phyloP scores from a whole-genome alignment of 1,140 invertebrate genomes.

The Sycophaga agraensis region DNA sequence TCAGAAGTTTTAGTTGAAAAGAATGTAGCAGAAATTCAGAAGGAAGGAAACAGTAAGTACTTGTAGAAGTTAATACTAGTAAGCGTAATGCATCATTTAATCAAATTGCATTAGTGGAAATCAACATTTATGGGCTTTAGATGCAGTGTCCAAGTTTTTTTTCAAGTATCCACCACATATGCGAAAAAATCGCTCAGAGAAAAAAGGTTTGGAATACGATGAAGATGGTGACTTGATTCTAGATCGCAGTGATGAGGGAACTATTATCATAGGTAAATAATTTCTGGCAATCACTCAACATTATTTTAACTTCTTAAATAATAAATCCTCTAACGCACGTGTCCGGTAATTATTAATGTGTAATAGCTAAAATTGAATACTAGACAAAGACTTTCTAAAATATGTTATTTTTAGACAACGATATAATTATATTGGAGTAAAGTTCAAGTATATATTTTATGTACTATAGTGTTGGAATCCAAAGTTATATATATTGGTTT shows the following conservation, averaged over 20 bases:
- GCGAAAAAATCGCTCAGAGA: constrained; percentile 28
- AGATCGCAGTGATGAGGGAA: constrained; percentile 44
- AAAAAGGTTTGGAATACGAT: constrained; percentile 42
- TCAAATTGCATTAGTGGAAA: too few relatives aligned
- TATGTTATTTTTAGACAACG: too few relatives aligned
- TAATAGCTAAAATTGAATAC: too few relatives aligned
- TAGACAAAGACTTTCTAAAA: too few relatives aligned
- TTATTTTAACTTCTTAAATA: not conserved
- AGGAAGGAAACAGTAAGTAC: too few relatives aligned
- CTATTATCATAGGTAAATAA: constrained; percentile 52
- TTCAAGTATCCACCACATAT: constrained; percentile 58
- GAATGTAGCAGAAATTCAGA: constrained; percentile 45
- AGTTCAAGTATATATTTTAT: too few relatives aligned
- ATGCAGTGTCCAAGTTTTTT: constrained; percentile 60
- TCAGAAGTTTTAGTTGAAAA: constrained; percentile 65
- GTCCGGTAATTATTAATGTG: too few relatives aligned
- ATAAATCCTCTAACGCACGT: not conserved
- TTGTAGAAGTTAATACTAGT: constrained; percentile 11
- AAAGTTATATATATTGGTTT: too few relatives aligned
- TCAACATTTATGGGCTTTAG: constrained; percentile 46
- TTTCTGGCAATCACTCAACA: not conserved
- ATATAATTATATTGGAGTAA: too few relatives aligned
- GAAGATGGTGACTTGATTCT: constrained; percentile 60
- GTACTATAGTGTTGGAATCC: too few relatives aligned
- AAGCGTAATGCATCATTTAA: not conserved